Evolutionary conservation across 2,797 vertebrate species (phyloP), one percentile per base, ranked within the genome.

Genomic region (Acanthurus lineatus): DNA sequence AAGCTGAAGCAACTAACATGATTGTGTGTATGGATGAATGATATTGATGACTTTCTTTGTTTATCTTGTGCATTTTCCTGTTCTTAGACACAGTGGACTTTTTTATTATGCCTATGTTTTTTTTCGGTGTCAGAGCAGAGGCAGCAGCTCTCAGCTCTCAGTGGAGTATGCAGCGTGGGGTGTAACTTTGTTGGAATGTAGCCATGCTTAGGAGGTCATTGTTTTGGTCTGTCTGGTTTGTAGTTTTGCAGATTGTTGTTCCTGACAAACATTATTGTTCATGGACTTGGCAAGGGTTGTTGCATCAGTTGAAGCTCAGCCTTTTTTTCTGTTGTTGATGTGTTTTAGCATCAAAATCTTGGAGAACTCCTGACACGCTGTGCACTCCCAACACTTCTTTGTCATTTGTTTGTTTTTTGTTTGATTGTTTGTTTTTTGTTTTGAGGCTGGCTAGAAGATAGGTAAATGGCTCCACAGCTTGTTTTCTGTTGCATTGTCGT

Each of bases 211-310:
- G 52, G 56, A 28, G 79, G 81, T 86, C 66, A 85, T 83, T 81
- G 84, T 85, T 86, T 86, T 79, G 72, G 47, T 68, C 71, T 69
- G 90, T 91, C 90, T 90, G 86, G 77, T 20, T 76, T 82, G 72
- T 52, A 59, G 73, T 58, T 78, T 69, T 67, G 66, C 73, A 51
- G 62, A 64, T 76, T 77, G 58, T 80, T 84, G 69, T 62, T 77
- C 48, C 80, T 78, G 66, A 65, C 45, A 51, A 62, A 78, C 62
- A 12, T 78, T 67, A 42, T 32, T 57, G 35, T 81, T 63, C 9
- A 52, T 44, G 73, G n/a, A 70, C 49, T 59, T 48, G 63, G 44
- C 42, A 60, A 61, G 22, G 69, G 10, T 42, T 74, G 69, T 73
- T 76, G 76, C 22, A 68, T 69, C 53, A 69, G 40, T 69, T 22